Evolutionary conservation across 2,888 invertebrate genomes (phyloP).

Genomic region (Operophtera brumata): DNA sequence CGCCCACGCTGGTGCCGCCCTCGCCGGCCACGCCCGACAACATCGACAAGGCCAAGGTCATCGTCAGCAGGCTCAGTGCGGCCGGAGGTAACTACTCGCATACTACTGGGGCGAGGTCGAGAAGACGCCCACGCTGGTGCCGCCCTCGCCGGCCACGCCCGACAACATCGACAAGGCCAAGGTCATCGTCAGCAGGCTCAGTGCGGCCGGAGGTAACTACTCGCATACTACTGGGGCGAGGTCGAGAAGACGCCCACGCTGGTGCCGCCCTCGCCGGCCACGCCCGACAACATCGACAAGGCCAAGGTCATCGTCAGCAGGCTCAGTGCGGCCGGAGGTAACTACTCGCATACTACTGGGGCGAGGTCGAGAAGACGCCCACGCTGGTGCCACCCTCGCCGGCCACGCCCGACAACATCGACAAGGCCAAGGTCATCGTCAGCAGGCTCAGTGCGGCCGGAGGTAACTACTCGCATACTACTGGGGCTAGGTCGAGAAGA

Average conservation of each 20-base stretch:
- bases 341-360: conserved; percentile 42
- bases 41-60: conserved; percentile 81
- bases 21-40: conserved; percentile 77
- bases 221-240: conserved; percentile 44
- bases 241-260: conserved; percentile 42
- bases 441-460: conserved; percentile 78
- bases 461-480: no score
- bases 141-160: conserved; percentile 74
- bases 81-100: conserved; percentile 68
- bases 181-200: conserved; percentile 76
- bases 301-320: conserved; percentile 80
- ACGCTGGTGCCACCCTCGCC: conserved; percentile 72
- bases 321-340: conserved; percentile 79
- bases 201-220: conserved; percentile 76
- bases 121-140: conserved; percentile 52
- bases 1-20: conserved; percentile 64
- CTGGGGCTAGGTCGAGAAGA: conserved; percentile 41
- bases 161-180: conserved; percentile 83
- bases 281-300: conserved; percentile 79
- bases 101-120: conserved; percentile 45
- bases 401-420: conserved; percentile 79
- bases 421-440: conserved; percentile 81
- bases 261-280: conserved; percentile 77
- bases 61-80: conserved; percentile 78
- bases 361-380: conserved; percentile 38